Evolutionary conservation across 2,113 vertebrate species (phyloP).

Genomic region (Hemichromis elongatus): DNA sequence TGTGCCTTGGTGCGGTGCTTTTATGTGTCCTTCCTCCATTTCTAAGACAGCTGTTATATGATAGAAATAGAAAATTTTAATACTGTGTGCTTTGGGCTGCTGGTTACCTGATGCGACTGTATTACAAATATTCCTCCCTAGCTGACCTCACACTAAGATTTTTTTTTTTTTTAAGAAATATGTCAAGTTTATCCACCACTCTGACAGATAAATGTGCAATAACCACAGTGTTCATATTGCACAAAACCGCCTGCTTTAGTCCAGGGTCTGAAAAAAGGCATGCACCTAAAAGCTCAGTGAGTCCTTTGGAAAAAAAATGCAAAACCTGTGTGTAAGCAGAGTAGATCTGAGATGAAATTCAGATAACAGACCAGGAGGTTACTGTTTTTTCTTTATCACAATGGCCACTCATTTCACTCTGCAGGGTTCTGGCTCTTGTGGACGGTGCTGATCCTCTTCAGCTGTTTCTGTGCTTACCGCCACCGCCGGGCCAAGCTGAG

Average conservation of each 20-base stretch:
- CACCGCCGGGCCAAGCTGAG: constrained; percentile 93
- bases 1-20: background rate
- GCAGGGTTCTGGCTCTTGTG: constrained; percentile 97
- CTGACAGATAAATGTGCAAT: too few species aligned
- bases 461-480: constrained; percentile 93
- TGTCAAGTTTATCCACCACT: too few species aligned
- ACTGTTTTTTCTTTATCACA: background rate
- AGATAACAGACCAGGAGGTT: background rate
- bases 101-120: background rate
- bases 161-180: too few species aligned
- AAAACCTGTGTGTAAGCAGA: background rate
- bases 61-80: background rate
- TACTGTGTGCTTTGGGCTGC: background rate
- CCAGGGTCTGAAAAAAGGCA: background rate
- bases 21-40: background rate
- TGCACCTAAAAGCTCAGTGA: background rate
- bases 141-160: too few species aligned
- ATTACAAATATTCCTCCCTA: too few species aligned
- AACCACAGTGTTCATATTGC: background rate
- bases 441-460: constrained; percentile 92
- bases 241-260: background rate
- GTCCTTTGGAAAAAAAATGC: background rate
- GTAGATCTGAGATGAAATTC: background rate
- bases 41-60: background rate
- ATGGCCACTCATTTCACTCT: background rate